These are phyloP conservation scores for Catocala sponsa DNA, from an alignment of 2,888 invertebrate species.

Conservation along the genomic window DNA sequence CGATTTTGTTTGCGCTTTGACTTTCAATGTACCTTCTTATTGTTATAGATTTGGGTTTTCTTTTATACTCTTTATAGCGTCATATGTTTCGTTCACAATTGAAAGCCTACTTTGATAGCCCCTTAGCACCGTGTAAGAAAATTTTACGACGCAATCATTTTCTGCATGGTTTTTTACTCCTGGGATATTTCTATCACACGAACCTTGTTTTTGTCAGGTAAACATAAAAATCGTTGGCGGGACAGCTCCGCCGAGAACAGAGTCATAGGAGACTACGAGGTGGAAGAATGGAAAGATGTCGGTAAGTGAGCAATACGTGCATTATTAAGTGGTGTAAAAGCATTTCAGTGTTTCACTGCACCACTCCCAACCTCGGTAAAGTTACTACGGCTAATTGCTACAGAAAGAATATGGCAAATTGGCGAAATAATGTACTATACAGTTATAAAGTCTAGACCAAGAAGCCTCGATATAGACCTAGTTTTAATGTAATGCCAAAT, in stretches of 20 bases:
- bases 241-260: constrained; percentile 88
- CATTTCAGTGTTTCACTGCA: constrained; percentile 36
- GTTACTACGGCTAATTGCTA: constrained; percentile 27
- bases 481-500: too few relatives aligned
- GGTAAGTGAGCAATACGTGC: constrained; percentile 76
- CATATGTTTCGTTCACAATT: constrained; percentile 74
- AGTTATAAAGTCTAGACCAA: constrained; percentile 13
- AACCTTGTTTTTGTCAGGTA: constrained; percentile 76
- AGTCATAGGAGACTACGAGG: constrained; percentile 90
- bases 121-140: constrained; percentile 66
- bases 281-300: constrained; percentile 92
- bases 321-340: constrained; percentile 47
- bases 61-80: constrained; percentile 74
- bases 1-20: constrained; percentile 86
- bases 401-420: constrained; percentile 24
- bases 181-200: constrained; percentile 57
- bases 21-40: constrained; percentile 81
- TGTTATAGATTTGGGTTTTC: constrained; percentile 82
- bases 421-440: constrained; percentile 21
- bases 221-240: constrained; percentile 87
- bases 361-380: constrained; percentile 21
- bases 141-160: constrained; percentile 71
- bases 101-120: constrained; percentile 72
- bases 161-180: constrained; percentile 58
- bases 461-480: constrained; percentile 7